Percentiles rank a stretch among this genome's conserved stretches.
phyloP scores from a whole-genome alignment of 1,140 invertebrate genomes.

The Grapholita molesta region DNA sequence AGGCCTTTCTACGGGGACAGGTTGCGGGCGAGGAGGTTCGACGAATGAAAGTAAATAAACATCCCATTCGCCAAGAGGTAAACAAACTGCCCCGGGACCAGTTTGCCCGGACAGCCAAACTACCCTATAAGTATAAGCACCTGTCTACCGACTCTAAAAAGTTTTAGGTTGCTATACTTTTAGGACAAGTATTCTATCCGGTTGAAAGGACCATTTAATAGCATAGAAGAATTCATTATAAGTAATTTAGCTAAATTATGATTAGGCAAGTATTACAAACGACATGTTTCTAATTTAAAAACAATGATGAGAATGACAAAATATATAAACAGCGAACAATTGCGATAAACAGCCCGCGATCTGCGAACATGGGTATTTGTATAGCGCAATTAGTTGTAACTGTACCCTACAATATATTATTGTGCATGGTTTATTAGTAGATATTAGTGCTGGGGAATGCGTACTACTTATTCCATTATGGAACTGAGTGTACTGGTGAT shows the following conservation, averaged over 20 bases:
- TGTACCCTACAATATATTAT: conserved; percentile 11
- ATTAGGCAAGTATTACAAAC: background rate
- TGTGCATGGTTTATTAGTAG: conserved; percentile 12
- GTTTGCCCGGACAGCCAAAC: conserved; percentile 31
- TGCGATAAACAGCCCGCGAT: background rate
- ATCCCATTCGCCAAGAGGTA: conserved; percentile 50
- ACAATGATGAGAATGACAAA: background rate
- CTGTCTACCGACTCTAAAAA: background rate
- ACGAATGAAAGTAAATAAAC: conserved; percentile 70
- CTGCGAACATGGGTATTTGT: background rate
- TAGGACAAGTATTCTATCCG: background rate
- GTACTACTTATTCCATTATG: conserved; percentile 69
- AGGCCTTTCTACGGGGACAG: conserved; percentile 17
- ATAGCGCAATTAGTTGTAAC: conserved; percentile 8
- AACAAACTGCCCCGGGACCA: conserved; percentile 52
- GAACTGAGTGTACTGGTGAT: conserved; percentile 74
- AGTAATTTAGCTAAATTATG: background rate
- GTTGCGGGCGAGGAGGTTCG: conserved; percentile 28
- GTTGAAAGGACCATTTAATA: background rate
- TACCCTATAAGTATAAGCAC: background rate
- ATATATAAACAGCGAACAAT: background rate
- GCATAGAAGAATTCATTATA: background rate
- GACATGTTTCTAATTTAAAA: background rate
- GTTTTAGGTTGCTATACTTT: background rate
- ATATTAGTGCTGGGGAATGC: conserved; percentile 56